Percentiles rank a stretch among this genome's conserved stretches.
phyloP scores from a whole-genome alignment of 2,113 vertebrate species.

The Myodes glareolus region DNA sequence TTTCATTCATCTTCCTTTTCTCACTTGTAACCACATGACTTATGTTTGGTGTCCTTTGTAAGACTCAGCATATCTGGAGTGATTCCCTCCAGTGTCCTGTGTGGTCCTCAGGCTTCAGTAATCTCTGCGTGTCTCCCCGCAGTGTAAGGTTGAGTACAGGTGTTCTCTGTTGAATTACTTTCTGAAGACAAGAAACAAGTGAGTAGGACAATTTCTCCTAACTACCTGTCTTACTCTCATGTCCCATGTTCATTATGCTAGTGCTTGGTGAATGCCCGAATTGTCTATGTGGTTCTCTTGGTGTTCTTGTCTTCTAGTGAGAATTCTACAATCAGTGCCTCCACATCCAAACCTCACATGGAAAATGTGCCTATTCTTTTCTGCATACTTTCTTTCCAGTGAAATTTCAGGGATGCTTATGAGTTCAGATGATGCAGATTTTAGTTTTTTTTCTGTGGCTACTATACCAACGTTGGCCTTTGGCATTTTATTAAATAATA shows the following conservation, averaged over 20 bases:
- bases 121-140: background rate
- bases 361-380: background rate
- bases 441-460: background rate
- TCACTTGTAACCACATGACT: background rate
- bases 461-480: background rate
- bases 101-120: background rate
- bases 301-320: accelerated
- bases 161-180: background rate
- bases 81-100: background rate
- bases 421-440: background rate
- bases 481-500: background rate
- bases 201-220: too few relatives aligned
- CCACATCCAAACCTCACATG: background rate
- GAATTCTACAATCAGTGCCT: background rate
- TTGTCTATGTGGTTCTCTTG: background rate
- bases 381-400: background rate
- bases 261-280: background rate
- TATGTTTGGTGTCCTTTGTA: background rate
- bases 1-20: background rate
- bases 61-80: background rate
- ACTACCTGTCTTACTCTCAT: background rate
- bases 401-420: too few relatives aligned
- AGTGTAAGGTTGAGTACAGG: background rate
- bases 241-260: background rate
- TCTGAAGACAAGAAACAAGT: background rate